Base-by-base conservation (phyloP, 2,888 invertebrate species). In the Rhamnusium bicolor region DNA sequence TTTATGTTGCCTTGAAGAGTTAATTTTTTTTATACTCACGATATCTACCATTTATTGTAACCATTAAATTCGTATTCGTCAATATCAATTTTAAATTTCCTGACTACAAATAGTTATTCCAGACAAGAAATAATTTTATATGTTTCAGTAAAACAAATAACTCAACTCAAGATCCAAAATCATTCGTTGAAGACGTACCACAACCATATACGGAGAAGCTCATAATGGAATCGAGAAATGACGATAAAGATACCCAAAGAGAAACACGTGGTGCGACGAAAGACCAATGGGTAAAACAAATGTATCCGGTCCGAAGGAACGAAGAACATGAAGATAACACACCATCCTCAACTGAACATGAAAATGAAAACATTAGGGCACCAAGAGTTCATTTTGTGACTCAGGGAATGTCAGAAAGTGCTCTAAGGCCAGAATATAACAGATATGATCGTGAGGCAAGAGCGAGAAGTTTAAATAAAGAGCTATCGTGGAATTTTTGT, bases 311-410 rank as follows among this genome's bases (percentile, higher is more conserved):
- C 12, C 67, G 71, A 51, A 84, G 82, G 54, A 83, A 81, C 19
- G 82, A 81, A 14, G 85, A 69, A 32, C 74, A 72, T 27, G 88
- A 89, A 53, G 88, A 89, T 12, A 86, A 91, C 2, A 89, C 90
- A 0, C 90, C 91, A 29, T 89, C 91, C 0, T 90, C 90, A 2
- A 90, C 90, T 4, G 53, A 51, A 12, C 29, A 19, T 71, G 92
- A 92, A 19, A 90, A 90, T 71, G 92, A 92, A 18, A 90, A 90
- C 81, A 89, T 91, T 2, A 87, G 92, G 79, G 92, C 92, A 86
- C 92, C 93, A 0, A 86, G 92, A 80, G 92, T 93, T 0, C 92
- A 93, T 85, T 93, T 93, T 80, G 91, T 93, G 12, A 93, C 93
- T 0, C 92, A 92, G 56, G 81, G 84, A 54, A 81, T 85, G 66